Base-by-base conservation (phyloP, 2,797 vertebrate species). In the Ispidina lecontei region DNA sequence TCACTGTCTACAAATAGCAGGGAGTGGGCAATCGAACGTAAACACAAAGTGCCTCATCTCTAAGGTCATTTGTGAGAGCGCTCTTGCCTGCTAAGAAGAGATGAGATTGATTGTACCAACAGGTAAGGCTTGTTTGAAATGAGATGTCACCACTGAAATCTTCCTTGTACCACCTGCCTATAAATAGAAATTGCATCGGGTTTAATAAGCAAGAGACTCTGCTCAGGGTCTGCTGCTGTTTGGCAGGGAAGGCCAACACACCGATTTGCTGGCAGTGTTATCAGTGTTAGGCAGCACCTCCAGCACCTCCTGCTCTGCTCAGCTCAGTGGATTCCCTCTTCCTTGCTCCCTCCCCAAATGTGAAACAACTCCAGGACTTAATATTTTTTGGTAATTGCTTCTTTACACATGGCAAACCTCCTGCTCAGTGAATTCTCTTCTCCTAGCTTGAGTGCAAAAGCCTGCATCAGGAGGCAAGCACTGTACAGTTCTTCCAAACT, bases 21-120 rank as follows among this genome's bases (percentile, higher is more conserved):
- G 23, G 82, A 88, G 86, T 35, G 58, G 49, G 93, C 94, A 96
- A 96, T 91, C 5, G 17, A 96, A 96, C 67, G 84, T 67, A 93
- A 96, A 96, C 85, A 95, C 52, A 90, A 93, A 96, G 67, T 51
- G 39, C 72, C 93, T 91, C 71, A 96, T 91, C 94, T 91, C 81
- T 87, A 91, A 94, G 91, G 95, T 96, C 91, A 87, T 87, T 93
- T 87, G 54, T 91, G 87, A 80, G 49, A 92, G 86, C 72, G 39
- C 71, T 59, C 41, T 89, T 87, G 72, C 79, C 69, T 90, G 79
- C 82, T 91, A 91, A 84, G 78, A 82, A 88, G 83, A 92, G 46
- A 94, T 69, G 84, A 75, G 77, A 97, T 81, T 95, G 91, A 96
- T 81, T 69, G 65, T 54, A 83, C 41, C 70, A 85, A 89, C 54